Base-by-base conservation (phyloP, 2,888 invertebrate species). In the Drosophila diplacantha region DNA sequence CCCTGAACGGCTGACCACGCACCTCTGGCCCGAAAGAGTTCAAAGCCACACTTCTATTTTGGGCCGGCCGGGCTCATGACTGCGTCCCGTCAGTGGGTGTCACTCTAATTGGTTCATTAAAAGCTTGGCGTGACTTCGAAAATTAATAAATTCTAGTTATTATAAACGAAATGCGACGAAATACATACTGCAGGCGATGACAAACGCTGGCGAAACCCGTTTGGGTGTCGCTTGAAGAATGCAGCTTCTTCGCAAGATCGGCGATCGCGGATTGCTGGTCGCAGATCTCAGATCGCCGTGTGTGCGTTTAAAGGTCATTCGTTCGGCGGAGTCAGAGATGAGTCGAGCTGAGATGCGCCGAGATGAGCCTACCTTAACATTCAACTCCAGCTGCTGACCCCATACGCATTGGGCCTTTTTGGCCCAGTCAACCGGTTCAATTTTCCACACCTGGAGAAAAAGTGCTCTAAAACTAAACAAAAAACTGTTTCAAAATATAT, bases 321-420 rank as follows among this genome's bases (percentile, higher is more conserved):
- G 69, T 71, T 71, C 77, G 73, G 69, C 64, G 78, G 71, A 79
- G 75, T 73, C 76, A 71, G 72, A 62, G 64, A 61, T 53, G 44
- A 38, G 26, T 29, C 38, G 38, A 39, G 61, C 26, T 24, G 58
- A 38, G 53, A 46, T 26, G 51, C 50, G 20, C 18, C 37, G 39
- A 38, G 59, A 22, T 60, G 67, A 71, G 81, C 83, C 87, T 86
- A 86, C 86, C 87, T 86, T 86, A 86, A 86, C 86, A 86, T 85
- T 86, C 84, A 77, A 73, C 68, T 69, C 69, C 66, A 66, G 61
- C 70, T 65, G 72, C 46, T 71, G 70, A 61, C 62, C 62, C 69
- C 50, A 41, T 35, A 63, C 65, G 58, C 71, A 60, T 59, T 49
- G 44, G 44, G 44, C 44, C 29, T 44, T 44, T 47, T 58, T 29